Evolutionary conservation across 1,140 invertebrate genomes (phyloP), one percentile per base, ranked within the genome.

Genomic region (Drosophila trapezifrons): DNA sequence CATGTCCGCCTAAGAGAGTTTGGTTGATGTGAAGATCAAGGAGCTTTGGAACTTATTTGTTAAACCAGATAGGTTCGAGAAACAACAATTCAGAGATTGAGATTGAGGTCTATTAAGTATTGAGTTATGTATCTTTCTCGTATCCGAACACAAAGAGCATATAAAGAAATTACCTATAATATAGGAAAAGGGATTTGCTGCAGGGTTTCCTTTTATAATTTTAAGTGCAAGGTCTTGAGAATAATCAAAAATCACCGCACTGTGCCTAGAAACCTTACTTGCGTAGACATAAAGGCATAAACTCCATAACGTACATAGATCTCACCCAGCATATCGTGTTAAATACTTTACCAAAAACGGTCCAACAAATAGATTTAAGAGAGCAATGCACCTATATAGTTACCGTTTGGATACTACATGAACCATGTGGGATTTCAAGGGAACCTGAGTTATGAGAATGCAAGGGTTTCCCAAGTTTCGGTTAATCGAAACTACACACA

Each of bases 351-450:
- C 32, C 29, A 20, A 37, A 37, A 54, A n/a, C 29, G 51, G 32
- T 54, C 51, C 51, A 54, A 37, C 13, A 54, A 54, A 37, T 54
- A 54, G 7, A 22, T 22, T 37, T 52, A 52, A 20, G 49, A 10
- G 37, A 20, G 49, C 9, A 52, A 35, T 15, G 6, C 49, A 52
- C 12, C 6, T 2, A 20, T 32, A 4, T 35, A 35, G 13, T 15
- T 9, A 3, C 15, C 4, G 12, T 15, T 52, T 4, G 20, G 13
- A 52, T n/a, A n/a, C 7, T 2, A 4, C 7, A 2, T 9, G 10
- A 32, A 17, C 18, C 3, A 1, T 2, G 0, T n/a, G 15, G 17
- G 10, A 13, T 4, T 49, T 49, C 3, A 10, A 51, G 22, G 9
- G 7, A 46, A 27, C 27, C 9, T 17, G n/a, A 17, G 3, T 17